Conservation (phyloP, 2,113 vertebrate species). For the Odobenus rosmarus region DNA sequence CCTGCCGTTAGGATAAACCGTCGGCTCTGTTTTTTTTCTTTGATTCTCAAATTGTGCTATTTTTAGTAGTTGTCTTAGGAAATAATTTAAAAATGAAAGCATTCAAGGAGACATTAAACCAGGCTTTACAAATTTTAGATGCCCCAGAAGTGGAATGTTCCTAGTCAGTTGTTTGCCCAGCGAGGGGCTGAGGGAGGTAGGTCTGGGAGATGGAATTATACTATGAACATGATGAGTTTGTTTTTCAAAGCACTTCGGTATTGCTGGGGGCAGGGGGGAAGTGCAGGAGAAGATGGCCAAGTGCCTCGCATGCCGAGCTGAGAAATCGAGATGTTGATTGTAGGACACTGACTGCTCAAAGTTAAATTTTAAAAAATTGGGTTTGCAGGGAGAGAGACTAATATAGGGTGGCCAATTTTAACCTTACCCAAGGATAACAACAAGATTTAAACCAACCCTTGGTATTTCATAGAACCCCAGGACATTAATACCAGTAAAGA, state of each 20-base stretch:
- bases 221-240: background rate
- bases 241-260: background rate
- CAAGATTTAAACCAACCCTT: background rate
- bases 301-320: background rate
- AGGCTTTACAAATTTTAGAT: background rate
- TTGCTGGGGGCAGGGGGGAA: background rate
- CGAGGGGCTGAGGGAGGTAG: background rate
- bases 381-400: background rate
- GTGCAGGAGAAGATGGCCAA: background rate
- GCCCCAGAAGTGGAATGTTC: background rate
- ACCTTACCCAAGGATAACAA: background rate
- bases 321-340: background rate
- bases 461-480: background rate
- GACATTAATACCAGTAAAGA: background rate
- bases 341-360: background rate
- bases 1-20: background rate
- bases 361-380: conserved; percentile 17
- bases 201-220: background rate
- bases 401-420: background rate
- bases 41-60: background rate
- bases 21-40: background rate
- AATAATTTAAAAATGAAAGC: conserved; percentile 1
- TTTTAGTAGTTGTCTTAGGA: background rate
- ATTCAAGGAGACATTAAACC: background rate
- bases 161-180: background rate